Percentiles rank a stretch among this genome's conserved stretches.
Evolutionary conservation across 2,888 invertebrate species (phyloP).

Genomic region (Tridacna crocea): DNA sequence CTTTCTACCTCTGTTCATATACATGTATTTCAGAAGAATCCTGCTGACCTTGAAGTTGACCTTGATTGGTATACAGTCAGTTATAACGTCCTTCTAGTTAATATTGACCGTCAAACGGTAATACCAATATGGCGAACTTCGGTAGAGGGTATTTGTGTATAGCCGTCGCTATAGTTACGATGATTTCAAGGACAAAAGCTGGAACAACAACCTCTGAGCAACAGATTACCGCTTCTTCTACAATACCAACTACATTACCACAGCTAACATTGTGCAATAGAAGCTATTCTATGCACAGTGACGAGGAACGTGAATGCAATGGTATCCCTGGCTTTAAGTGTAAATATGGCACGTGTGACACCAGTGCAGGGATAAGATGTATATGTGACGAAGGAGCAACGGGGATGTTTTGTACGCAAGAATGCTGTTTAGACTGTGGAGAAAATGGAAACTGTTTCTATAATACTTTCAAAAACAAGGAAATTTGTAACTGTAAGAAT

Average conservation of each 20-base stretch:
- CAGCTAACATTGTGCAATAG: not conserved
- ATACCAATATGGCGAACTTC: too few relatives aligned
- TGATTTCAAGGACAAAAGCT: too few relatives aligned
- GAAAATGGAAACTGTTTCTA: slow-evolving; percentile 41
- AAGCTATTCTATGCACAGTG: not conserved
- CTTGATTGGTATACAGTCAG: too few relatives aligned
- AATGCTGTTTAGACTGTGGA: slow-evolving; percentile 51
- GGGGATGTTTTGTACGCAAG: slow-evolving; percentile 33
- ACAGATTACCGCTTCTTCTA: too few relatives aligned
- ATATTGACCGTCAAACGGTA: too few relatives aligned
- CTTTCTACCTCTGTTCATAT: too few relatives aligned
- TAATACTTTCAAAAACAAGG: slow-evolving; percentile 3
- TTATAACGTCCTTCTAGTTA: too few relatives aligned
- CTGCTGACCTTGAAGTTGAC: too few relatives aligned
- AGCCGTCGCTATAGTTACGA: too few relatives aligned
- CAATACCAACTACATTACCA: not conserved
- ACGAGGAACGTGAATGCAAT: not conserved
- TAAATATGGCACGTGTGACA: slow-evolving; percentile 4
- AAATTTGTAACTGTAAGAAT: slow-evolving; percentile 41
- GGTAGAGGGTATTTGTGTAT: too few relatives aligned
- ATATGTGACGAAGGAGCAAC: slow-evolving; percentile 38
- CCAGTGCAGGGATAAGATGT: not conserved
- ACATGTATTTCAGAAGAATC: too few relatives aligned
- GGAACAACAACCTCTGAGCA: too few relatives aligned
- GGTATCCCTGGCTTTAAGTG: not conserved